Evolutionary conservation across 2,113 vertebrate species (phyloP), one percentile per base, ranked within the genome.

Genomic region (Platycercus adscitus): DNA sequence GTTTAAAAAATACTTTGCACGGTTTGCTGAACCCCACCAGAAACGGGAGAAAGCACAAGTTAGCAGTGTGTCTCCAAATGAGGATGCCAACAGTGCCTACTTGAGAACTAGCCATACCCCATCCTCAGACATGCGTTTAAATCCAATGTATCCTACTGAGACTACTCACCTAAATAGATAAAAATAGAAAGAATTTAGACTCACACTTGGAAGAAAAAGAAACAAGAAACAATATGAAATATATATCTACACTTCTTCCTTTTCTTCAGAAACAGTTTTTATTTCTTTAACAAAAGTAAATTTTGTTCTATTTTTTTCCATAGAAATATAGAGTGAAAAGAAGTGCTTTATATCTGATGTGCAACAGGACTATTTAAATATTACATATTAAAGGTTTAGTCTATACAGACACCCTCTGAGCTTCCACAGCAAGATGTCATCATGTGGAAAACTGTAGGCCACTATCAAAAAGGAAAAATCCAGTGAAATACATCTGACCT

Each of bases 271-370:
- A 94, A 93, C 88, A 94, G 9, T 69, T 93, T 92, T 37, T 88
- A 55, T 76, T 83, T 92, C 63, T 88, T 90, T 95, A 97, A 85
- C 52, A 97, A 97, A 98, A 96, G 83, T 91, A 96, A 92, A 88
- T 65, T 93, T 89, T 91, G 8, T 86, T 96, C 86, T 75, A 11
- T 89, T 75, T 58, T 75, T 84, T 79, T 76, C 70, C 41, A 50
- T 96, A 96, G 66, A 97, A 97, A 97, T 96, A 97, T 95, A 97
- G 80, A 97, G n/a, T 56, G 61, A 93, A 86, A 97, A 95, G n/a
- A 91, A 95, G 49, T 94, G 58, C 63, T 96, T 89, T 79, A 46
- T 71, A 89, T 70, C 66, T 88, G 37, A 85, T 75, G 70, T 92
- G 86, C 91, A 94, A 81, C 35, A 86, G 31, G 64, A 61, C 46